Percentiles rank a stretch among this genome's conserved stretches.
Evolutionary conservation across 92 coral and sea anemone species (phyloP).

Genomic region (Porites cylindrica): DNA sequence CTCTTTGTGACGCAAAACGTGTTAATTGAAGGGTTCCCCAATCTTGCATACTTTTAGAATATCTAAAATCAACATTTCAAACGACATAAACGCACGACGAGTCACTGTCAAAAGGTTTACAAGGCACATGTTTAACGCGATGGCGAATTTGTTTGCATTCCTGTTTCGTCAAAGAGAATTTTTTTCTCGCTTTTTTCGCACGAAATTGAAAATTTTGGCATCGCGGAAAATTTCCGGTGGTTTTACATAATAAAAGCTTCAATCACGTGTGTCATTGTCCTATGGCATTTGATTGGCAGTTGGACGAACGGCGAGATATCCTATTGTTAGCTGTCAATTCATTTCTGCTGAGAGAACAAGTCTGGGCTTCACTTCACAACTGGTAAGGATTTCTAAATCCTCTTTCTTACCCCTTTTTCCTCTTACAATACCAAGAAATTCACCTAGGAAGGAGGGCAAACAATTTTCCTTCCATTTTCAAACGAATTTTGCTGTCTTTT

Average conservation of each 20-base stretch:
- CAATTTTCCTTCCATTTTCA: conserved; percentile 45
- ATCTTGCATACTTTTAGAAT: conserved; percentile 50
- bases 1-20: conserved; percentile 67
- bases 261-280: conserved; percentile 89
- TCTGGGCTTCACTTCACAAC: conserved; percentile 72
- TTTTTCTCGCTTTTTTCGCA: conserved; percentile 65
- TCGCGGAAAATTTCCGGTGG: conserved; percentile 85
- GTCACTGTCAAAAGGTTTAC: conserved; percentile 24
- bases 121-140: conserved; percentile 31
- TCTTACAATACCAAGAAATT: conserved; percentile 23
- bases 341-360: conserved; percentile 77
- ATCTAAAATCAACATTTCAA: conserved; percentile 41
- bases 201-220: conserved; percentile 67
- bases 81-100: conserved; percentile 16
- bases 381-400: conserved; percentile 86
- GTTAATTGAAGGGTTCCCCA: conserved; percentile 39
- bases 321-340: conserved; percentile 83
- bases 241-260: conserved; percentile 79
- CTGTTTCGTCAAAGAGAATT: conserved; percentile 46
- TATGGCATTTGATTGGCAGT: conserved; percentile 89
- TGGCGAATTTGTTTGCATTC: conserved; percentile 51
- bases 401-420: conserved; percentile 63
- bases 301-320: conserved; percentile 82
- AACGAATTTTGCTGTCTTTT: conserved; percentile 56
- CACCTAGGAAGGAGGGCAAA: conserved; percentile 12